Evolutionary conservation across 2,797 vertebrate species (phyloP).

Genomic region (Esox lucius): DNA sequence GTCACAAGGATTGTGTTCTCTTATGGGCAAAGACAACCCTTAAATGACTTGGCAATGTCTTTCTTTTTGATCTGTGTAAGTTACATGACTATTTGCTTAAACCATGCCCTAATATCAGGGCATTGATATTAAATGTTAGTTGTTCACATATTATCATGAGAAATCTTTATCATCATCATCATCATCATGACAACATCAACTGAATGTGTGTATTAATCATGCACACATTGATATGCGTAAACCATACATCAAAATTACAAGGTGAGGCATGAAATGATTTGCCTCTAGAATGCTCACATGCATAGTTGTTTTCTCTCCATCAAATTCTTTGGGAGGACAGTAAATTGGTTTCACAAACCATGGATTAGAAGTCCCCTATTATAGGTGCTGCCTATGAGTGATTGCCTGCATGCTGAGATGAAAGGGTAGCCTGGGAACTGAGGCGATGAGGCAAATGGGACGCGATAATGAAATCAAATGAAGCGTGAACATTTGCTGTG

Average conservation of each 20-base stretch:
- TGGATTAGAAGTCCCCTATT: conserved; percentile 68
- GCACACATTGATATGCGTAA: background rate
- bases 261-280: conserved; percentile 2
- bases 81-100: background rate
- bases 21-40: background rate
- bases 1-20: background rate
- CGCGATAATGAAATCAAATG: conserved; percentile 74
- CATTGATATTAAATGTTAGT: background rate
- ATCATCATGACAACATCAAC: background rate
- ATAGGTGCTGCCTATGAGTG: conserved; percentile 68
- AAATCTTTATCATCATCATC: background rate
- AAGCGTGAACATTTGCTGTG: conserved; percentile 69
- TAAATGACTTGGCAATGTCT: background rate
- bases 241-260: background rate
- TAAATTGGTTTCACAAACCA: conserved; percentile 68
- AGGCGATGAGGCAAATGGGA: conserved; percentile 65
- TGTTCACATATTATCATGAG: background rate
- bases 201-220: background rate
- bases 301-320: conserved; percentile 45
- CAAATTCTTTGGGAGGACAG: conserved; percentile 48
- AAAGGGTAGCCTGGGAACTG: conserved; percentile 63
- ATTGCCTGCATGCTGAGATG: conserved; percentile 67
- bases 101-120: background rate
- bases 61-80: background rate
- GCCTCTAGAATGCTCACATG: background rate